These are phyloP conservation scores for Muntiacus muntjak DNA, from an alignment of 2,113 vertebrate genomes.

Conservation along the genomic window DNA sequence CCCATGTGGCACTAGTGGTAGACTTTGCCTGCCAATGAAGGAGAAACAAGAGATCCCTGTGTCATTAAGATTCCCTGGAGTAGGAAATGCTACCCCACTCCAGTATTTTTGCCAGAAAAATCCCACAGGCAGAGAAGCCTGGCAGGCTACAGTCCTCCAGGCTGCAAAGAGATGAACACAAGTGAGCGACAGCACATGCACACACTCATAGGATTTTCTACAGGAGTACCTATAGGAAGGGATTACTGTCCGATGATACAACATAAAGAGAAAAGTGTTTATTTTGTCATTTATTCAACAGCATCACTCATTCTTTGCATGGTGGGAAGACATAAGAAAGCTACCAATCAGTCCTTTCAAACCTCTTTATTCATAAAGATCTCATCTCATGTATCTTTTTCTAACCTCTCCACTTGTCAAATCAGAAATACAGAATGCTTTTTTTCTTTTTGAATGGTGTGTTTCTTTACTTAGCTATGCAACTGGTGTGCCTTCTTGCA, in stretches of 20 bases:
- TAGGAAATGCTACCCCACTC: background rate
- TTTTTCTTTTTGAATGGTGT: background rate
- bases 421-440: background rate
- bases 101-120: background rate
- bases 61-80: background rate
- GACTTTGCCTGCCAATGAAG: background rate
- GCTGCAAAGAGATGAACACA: background rate
- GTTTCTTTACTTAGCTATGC: background rate
- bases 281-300: background rate
- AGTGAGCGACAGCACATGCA: accelerated
- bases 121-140: background rate
- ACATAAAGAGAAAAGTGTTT: background rate
- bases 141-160: background rate
- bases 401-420: background rate
- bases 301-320: background rate
- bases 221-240: background rate
- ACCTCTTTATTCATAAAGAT: background rate
- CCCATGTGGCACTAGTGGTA: background rate
- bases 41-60: background rate
- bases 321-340: background rate
- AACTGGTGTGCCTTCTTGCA: background rate
- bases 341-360: background rate
- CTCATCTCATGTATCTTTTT: background rate
- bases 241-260: background rate
- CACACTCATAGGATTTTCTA: background rate